Evolutionary conservation across 2,888 invertebrate genomes (phyloP).

Genomic region (Hirtodrosophila histrioides): DNA sequence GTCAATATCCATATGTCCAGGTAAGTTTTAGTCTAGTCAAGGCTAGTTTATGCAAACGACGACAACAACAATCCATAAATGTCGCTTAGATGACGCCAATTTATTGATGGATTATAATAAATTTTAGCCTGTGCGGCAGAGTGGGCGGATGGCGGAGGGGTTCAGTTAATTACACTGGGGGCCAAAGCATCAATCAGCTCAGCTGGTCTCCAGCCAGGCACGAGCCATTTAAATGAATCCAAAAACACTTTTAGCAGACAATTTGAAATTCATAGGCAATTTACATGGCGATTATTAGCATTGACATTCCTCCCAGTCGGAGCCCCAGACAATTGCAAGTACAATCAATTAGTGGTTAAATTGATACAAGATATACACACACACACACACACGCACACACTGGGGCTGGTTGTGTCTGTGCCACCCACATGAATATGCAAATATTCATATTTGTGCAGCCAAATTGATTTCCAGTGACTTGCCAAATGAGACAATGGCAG

Average conservation of each 20-base stretch:
- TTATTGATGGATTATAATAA: slow-evolving; percentile 78
- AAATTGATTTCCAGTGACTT: slow-evolving; percentile 44
- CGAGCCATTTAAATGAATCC: slow-evolving; percentile 36
- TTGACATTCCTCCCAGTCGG: slow-evolving; percentile 72
- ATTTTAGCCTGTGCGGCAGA: slow-evolving; percentile 17
- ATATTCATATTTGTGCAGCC: slow-evolving; percentile 36
- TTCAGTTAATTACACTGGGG: slow-evolving; percentile 21
- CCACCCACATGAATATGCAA: slow-evolving; percentile 53
- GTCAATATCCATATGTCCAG: slow-evolving; percentile 16
- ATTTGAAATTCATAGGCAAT: slow-evolving; percentile 73
- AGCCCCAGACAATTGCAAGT: slow-evolving; percentile 70
- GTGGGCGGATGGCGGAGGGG: neutral
- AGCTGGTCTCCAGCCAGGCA: slow-evolving; percentile 19
- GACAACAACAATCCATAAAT: slow-evolving; percentile 68
- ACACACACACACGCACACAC: slow-evolving; percentile 8
- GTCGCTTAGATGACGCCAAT: slow-evolving; percentile 71
- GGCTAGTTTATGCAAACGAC: slow-evolving; percentile 13
- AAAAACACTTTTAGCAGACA: slow-evolving; percentile 39
- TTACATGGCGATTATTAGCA: slow-evolving; percentile 78
- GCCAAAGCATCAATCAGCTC: slow-evolving; percentile 41
- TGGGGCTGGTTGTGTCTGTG: slow-evolving; percentile 9
- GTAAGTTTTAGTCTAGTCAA: slow-evolving; percentile 22
- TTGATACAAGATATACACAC: slow-evolving; percentile 45
- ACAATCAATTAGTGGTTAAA: slow-evolving; percentile 76
- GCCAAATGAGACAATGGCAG: slow-evolving; percentile 20